A percentile compares a stretch with the other conserved stretches of the same genome.
phyloP scores from a whole-genome alignment of 2,113 vertebrate genomes.

The Monopterus albus region DNA sequence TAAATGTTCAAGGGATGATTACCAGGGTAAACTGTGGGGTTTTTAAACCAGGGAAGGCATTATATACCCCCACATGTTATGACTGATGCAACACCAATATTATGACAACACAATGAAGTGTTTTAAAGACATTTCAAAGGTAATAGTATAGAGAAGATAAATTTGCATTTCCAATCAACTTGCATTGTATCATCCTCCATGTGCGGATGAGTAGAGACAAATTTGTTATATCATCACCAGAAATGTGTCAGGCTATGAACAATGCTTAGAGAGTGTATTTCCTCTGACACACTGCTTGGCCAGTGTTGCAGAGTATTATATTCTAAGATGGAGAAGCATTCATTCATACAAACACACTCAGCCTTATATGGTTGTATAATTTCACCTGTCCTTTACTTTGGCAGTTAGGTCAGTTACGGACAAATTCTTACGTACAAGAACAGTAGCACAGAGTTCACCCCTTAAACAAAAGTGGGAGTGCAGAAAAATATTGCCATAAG shows the following conservation, averaged over 20 bases:
- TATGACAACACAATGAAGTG: constrained; percentile 67
- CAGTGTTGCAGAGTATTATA: constrained; percentile 37
- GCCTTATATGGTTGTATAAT: neutral
- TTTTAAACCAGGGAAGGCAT: constrained; percentile 30
- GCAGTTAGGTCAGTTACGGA: constrained; percentile 31
- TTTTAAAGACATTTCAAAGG: constrained; percentile 53
- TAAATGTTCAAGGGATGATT: constrained; percentile 35
- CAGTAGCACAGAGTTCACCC: neutral
- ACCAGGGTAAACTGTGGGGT: constrained; percentile 38
- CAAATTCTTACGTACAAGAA: constrained; percentile 8
- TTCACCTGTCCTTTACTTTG: constrained; percentile 20
- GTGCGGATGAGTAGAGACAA: constrained; percentile 38
- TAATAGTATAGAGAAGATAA: constrained; percentile 50
- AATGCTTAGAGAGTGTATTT: constrained; percentile 18
- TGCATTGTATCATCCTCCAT: constrained; percentile 30
- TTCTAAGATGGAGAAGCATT: constrained; percentile 18
- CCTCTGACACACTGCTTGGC: constrained; percentile 19
- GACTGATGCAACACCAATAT: constrained; percentile 72
- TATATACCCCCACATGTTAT: constrained; percentile 63
- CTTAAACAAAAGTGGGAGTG: neutral
- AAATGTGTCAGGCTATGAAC: constrained; percentile 34
- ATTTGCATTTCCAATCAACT: constrained; percentile 55
- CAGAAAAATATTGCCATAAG: neutral
- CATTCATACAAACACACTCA: constrained; percentile 28
- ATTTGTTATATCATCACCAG: constrained; percentile 12